A percentile compares a stretch with the other conserved stretches of the same genome.
Conservation (phyloP, 2,888 invertebrate genomes). For the Brachypalpus laphriformis region DNA sequence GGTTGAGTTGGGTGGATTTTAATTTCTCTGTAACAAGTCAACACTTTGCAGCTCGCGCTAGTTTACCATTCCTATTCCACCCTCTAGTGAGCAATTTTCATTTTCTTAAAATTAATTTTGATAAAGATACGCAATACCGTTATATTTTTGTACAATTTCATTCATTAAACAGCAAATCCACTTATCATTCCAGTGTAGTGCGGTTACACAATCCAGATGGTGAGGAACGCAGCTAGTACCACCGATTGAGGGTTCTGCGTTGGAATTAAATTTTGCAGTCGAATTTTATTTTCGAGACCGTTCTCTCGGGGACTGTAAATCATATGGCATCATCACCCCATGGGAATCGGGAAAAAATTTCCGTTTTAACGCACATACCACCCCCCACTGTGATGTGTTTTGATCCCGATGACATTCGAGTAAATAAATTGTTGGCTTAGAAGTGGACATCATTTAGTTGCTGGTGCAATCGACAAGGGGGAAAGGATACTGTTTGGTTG, state of each 20-base stretch:
- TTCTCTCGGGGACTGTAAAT: slow-evolving; percentile 65
- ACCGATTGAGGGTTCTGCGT: slow-evolving; percentile 7
- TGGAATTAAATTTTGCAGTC: slow-evolving; percentile 58
- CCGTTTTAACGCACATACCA: slow-evolving; percentile 22
- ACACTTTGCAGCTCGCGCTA: slow-evolving; percentile 47
- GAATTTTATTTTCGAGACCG: slow-evolving; percentile 25
- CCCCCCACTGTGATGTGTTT: slow-evolving; percentile 42
- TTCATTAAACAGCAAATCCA: slow-evolving; percentile 62
- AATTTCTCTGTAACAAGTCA: slow-evolving; percentile 65
- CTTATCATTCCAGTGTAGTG: slow-evolving; percentile 64
- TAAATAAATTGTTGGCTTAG: slow-evolving; percentile 73
- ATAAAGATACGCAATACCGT: slow-evolving; percentile 58
- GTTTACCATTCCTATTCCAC: neutral
- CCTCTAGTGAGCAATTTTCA: slow-evolving; percentile 52
- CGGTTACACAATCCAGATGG: slow-evolving; percentile 48
- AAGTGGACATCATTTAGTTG: slow-evolving; percentile 70
- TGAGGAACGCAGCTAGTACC: slow-evolving; percentile 6
- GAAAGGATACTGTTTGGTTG: slow-evolving; percentile 31
- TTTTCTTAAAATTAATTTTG: slow-evolving; percentile 72
- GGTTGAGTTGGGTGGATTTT: slow-evolving; percentile 24
- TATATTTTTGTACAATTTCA: slow-evolving; percentile 49
- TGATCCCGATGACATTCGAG: slow-evolving; percentile 68
- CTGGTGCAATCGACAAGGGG: slow-evolving; percentile 30
- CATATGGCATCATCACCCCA: slow-evolving; percentile 68
- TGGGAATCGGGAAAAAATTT: slow-evolving; percentile 34